Evolutionary conservation across 2,888 invertebrate genomes (phyloP).

Genomic region (Allygus modestus): DNA sequence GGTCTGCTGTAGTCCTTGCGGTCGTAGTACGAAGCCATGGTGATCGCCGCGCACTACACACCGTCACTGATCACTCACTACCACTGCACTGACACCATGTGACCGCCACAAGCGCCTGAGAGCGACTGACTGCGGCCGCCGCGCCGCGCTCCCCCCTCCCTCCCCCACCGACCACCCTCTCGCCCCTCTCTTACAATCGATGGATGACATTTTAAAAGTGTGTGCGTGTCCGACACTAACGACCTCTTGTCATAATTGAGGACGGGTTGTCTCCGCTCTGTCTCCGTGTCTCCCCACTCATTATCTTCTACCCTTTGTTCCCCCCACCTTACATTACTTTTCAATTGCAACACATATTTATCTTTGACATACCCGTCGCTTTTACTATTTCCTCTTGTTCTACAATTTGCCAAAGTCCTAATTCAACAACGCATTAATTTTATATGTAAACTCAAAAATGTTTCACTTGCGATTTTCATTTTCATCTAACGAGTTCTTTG

Average conservation of each 20-base stretch:
- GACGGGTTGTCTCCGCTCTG: slow-evolving; percentile 54
- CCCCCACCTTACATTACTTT: slow-evolving; percentile 29
- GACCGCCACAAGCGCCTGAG: slow-evolving; percentile 49
- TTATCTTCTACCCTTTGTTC: slow-evolving; percentile 47
- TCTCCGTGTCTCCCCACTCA: slow-evolving; percentile 17
- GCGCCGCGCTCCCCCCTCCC: slow-evolving; percentile 36
- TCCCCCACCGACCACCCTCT: background rate
- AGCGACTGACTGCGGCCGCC: slow-evolving; percentile 48
- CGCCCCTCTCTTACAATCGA: slow-evolving; percentile 47
- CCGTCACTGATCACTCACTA: slow-evolving; percentile 61
- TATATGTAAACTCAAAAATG: background rate
- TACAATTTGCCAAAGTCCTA: background rate
- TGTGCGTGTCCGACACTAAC: slow-evolving; percentile 63
- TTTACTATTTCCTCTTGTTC: background rate
- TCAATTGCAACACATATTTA: slow-evolving; percentile 45
- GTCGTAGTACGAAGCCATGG: slow-evolving; percentile 61
- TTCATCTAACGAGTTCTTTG: too few relatives aligned
- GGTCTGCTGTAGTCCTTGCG: slow-evolving; percentile 90
- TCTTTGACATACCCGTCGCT: background rate
- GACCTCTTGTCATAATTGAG: slow-evolving; percentile 63
- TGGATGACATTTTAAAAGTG: slow-evolving; percentile 63
- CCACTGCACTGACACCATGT: slow-evolving; percentile 45
- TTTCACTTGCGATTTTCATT: background rate
- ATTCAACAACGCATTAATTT: background rate
- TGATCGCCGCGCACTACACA: slow-evolving; percentile 55